These are phyloP conservation scores for Tetranychus truncatus DNA, from an alignment of 2,888 invertebrate species.

Conservation along the genomic window DNA sequence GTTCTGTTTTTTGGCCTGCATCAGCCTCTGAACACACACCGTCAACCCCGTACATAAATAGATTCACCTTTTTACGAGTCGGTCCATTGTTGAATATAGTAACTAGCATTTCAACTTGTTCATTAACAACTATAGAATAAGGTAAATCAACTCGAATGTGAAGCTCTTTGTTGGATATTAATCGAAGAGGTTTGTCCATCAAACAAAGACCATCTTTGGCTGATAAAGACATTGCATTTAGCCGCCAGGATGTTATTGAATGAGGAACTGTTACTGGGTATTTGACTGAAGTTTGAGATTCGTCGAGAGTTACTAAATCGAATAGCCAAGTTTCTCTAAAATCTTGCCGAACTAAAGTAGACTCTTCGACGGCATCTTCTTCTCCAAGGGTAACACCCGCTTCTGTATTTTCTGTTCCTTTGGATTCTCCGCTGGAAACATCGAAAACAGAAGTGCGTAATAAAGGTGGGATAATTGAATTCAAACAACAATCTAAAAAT, in stretches of 20 bases:
- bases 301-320: slow-evolving; percentile 21
- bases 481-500: slow-evolving; percentile 5
- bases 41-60: slow-evolving; percentile 26
- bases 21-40: slow-evolving; percentile 26
- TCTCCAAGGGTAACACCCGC: background rate
- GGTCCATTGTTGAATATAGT: slow-evolving; percentile 27
- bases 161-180: slow-evolving; percentile 24
- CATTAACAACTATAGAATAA: slow-evolving; percentile 27
- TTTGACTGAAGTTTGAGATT: slow-evolving; percentile 9
- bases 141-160: slow-evolving; percentile 27
- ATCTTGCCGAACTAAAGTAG: slow-evolving; percentile 23
- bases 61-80: slow-evolving; percentile 19
- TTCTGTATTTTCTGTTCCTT: background rate
- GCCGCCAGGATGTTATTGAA: slow-evolving; percentile 28
- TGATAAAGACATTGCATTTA: slow-evolving; percentile 25
- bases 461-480: background rate
- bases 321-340: slow-evolving; percentile 28
- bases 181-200: slow-evolving; percentile 20
- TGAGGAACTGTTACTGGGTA: slow-evolving; percentile 24
- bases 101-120: slow-evolving; percentile 27
- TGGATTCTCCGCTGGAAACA: background rate
- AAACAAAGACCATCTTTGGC: slow-evolving; percentile 25
- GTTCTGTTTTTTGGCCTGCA: slow-evolving; percentile 23
- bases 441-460: background rate
- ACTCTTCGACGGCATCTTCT: slow-evolving; percentile 19